Evolutionary conservation across 2,797 vertebrate genomes (phyloP).

Genomic region (Lacerta viridis): DNA sequence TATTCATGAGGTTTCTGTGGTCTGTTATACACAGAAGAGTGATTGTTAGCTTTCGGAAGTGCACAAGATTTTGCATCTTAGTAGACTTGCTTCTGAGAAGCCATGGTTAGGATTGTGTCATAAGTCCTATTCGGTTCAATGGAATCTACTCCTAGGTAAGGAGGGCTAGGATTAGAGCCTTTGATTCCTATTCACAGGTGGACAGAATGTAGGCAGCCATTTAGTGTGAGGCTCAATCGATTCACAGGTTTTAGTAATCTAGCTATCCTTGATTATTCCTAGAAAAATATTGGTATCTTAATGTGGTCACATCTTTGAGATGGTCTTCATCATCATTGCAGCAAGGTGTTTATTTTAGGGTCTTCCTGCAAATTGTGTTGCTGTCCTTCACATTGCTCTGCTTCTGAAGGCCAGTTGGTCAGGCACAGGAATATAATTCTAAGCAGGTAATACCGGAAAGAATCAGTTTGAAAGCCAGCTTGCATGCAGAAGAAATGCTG

Average conservation of each 20-base stretch:
- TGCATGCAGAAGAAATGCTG: neutral
- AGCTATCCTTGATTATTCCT: constrained; percentile 8
- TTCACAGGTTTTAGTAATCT: constrained; percentile 19
- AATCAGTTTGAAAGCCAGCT: neutral
- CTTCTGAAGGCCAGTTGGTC: neutral
- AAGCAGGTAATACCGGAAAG: neutral
- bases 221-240: neutral
- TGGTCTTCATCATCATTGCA: constrained; percentile 40
- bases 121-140: too few species aligned
- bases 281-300: constrained; percentile 37
- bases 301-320: constrained; percentile 45
- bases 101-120: neutral
- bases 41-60: too few species aligned
- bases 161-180: too few species aligned
- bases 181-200: neutral
- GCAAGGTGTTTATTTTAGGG: constrained; percentile 58
- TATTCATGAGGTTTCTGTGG: neutral
- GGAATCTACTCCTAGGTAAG: too few species aligned
- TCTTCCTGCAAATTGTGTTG: constrained; percentile 62
- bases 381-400: constrained; percentile 27
- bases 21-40: neutral
- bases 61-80: neutral
- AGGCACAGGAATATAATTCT: neutral
- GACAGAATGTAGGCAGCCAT: neutral
- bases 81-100: neutral